Percentiles rank a stretch among this genome's conserved stretches.
phyloP scores from a whole-genome alignment of 1,140 invertebrate species.

The Armadillidium nasatum region DNA sequence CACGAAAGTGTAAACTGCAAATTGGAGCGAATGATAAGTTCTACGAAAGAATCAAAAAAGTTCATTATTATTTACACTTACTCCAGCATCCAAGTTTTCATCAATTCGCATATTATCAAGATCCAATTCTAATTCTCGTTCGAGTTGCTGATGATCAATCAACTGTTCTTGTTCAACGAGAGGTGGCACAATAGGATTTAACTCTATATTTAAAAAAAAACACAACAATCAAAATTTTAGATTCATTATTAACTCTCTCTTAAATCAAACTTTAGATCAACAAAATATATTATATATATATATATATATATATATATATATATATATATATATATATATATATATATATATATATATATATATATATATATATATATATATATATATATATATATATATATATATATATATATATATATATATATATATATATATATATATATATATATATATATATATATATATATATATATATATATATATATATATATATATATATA shows the following conservation, averaged over 20 bases:
- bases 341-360: constrained; percentile 18
- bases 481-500: no score
- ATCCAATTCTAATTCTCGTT: constrained; percentile 41
- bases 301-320: constrained; percentile 19
- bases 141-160: constrained; percentile 25
- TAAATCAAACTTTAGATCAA: no score
- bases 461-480: no score
- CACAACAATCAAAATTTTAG: no score
- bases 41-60: no score
- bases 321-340: constrained; percentile 23
- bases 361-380: constrained; percentile 16
- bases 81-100: constrained; percentile 40
- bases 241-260: no score
- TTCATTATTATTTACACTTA: constrained; percentile 19
- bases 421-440: constrained; percentile 21
- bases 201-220: no score
- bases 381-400: constrained; percentile 19
- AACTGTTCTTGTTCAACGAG: background rate
- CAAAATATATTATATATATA: constrained; percentile 16
- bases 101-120: constrained; percentile 42
- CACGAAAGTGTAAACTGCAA: no score
- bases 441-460: constrained; percentile 4
- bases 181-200: no score
- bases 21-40: no score
- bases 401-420: constrained; percentile 9